Conservation (phyloP, 2,797 vertebrate species). For the Agapornis canus region DNA sequence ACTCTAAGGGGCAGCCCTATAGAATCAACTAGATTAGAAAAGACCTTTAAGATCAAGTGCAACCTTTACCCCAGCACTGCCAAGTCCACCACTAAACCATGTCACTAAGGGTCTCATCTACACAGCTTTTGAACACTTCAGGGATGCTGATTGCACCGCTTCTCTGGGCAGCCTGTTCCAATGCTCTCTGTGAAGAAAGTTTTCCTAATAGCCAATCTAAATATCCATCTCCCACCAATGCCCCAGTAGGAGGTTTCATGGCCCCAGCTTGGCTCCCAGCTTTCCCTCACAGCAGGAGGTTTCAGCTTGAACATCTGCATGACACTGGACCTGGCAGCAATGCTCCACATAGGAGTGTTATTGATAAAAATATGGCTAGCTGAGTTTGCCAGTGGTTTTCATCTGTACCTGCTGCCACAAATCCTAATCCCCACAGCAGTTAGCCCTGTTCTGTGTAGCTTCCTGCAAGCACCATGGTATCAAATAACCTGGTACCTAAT, state of each 20-base stretch:
- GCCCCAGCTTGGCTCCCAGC: neutral
- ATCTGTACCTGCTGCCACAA: neutral
- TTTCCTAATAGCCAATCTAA: neutral
- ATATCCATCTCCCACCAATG: neutral
- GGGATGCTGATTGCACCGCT: neutral
- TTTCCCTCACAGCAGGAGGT: neutral
- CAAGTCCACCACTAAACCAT: neutral
- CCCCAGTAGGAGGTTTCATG: fast-evolving
- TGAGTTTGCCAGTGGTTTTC: neutral
- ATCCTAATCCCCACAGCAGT: neutral
- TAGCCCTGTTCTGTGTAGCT: neutral
- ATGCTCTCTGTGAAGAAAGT: neutral
- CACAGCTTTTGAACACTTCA: neutral
- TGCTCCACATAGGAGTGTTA: fast-evolving
- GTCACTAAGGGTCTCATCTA: neutral
- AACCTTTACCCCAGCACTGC: neutral
- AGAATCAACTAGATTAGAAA: neutral
- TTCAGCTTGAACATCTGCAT: fast-evolving
- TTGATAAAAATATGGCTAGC: fast-evolving
- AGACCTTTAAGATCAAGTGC: neutral
- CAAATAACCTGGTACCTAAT: neutral
- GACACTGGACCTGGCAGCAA: neutral
- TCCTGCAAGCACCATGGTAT: neutral
- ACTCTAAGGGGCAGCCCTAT: neutral
- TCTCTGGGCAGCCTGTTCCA: neutral